Percentiles rank a stretch among this genome's conserved stretches.
phyloP scores from a whole-genome alignment of 2,888 invertebrate genomes.

The Andrena dorsata region DNA sequence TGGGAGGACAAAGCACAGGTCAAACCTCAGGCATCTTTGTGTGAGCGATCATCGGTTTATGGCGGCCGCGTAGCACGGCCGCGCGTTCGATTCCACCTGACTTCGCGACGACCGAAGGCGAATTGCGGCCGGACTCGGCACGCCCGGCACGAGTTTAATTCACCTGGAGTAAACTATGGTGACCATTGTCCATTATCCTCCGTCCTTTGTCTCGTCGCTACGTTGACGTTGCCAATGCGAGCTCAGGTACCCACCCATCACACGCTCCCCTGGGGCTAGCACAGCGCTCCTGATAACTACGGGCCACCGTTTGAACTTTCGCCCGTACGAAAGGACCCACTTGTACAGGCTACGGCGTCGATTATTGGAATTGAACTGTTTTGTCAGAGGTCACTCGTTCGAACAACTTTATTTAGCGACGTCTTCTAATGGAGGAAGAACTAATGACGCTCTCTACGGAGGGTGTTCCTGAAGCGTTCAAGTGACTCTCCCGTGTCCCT shows the following conservation, averaged over 20 bases:
- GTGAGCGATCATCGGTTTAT: conserved; percentile 34
- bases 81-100: conserved; percentile 54
- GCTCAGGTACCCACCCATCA: conserved; percentile 36
- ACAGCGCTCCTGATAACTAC: conserved; percentile 39
- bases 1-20: background rate
- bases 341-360: background rate
- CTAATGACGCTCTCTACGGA: background rate
- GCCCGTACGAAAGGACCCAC: conserved; percentile 30
- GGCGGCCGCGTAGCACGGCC: conserved; percentile 6
- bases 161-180: conserved; percentile 62
- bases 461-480: background rate
- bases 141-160: conserved; percentile 56
- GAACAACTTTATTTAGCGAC: background rate
- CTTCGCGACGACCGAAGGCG: conserved; percentile 47
- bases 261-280: conserved; percentile 38
- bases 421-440: background rate
- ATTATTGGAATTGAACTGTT: background rate
- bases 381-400: background rate
- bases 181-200: conserved; percentile 65
- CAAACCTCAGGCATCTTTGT: conserved; percentile 45
- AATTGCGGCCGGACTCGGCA: conserved; percentile 50
- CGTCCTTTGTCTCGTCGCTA: conserved; percentile 62
- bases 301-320: conserved; percentile 46
- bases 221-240: conserved; percentile 47
- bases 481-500: background rate